Conservation (phyloP, 2,113 vertebrate genomes). For the Protomyctophum bolini region DNA sequence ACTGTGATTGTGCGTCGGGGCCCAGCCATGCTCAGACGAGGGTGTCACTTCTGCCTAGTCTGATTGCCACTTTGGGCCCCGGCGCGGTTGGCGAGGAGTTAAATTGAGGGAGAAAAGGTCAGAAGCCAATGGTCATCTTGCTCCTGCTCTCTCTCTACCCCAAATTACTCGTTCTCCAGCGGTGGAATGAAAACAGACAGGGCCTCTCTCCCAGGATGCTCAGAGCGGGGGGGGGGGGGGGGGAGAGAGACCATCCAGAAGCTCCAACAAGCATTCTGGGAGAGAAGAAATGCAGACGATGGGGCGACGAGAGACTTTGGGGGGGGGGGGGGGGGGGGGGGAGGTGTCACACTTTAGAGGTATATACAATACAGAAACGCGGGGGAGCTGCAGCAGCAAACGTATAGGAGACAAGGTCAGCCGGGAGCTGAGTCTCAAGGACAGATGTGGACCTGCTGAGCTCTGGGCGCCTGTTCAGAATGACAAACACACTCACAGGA, state of each 20-base stretch:
- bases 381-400: constrained; percentile 20
- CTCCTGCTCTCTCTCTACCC: constrained; percentile 74
- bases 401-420: constrained; percentile 38
- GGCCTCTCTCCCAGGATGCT: constrained; percentile 51
- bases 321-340: constrained; percentile 18
- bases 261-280: constrained; percentile 18
- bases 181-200: constrained; percentile 82
- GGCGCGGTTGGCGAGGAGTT: constrained; percentile 62
- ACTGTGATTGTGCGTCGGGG: constrained; percentile 67
- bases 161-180: constrained; percentile 74
- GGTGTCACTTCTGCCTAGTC: constrained; percentile 79
- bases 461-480: too few species aligned
- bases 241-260: constrained; percentile 53
- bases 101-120: constrained; percentile 91
- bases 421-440: constrained; percentile 34
- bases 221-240: constrained; percentile 62
- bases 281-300: constrained; percentile 49
- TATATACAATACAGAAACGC: constrained; percentile 23
- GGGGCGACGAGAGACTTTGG: not conserved
- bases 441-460: constrained; percentile 7
- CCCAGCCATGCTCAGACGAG: constrained; percentile 75
- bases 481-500: too few species aligned
- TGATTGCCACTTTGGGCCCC: constrained; percentile 78
- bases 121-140: constrained; percentile 80
- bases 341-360: constrained; percentile 46